Evolutionary conservation across 2,888 invertebrate genomes (phyloP).

Genomic region (Gymnoscelis rufifasciata): DNA sequence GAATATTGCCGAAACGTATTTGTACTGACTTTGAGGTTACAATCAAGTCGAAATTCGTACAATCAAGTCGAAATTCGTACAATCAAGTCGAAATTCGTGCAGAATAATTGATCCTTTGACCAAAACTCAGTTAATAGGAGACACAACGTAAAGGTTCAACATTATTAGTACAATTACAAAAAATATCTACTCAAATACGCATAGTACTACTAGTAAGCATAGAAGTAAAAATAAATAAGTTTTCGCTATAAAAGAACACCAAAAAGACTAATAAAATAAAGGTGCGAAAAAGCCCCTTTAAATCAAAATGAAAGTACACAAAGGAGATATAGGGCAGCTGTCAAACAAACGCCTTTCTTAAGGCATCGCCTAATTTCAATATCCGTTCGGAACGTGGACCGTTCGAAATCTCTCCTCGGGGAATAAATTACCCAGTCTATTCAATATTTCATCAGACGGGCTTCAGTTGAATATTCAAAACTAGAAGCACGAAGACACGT

Average conservation of each 20-base stretch:
- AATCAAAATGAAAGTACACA: slow-evolving; percentile 35
- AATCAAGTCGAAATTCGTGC: too few relatives aligned
- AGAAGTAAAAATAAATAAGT: too few relatives aligned
- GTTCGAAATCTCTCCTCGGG: slow-evolving; percentile 71
- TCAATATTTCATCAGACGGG: slow-evolving; percentile 78
- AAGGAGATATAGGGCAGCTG: slow-evolving; percentile 51
- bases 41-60: too few relatives aligned
- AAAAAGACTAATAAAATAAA: slow-evolving; percentile 22
- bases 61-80: too few relatives aligned
- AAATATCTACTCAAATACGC: not conserved
- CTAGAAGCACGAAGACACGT: slow-evolving; percentile 77
- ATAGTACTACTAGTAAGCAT: too few relatives aligned
- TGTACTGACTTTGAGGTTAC: too few relatives aligned
- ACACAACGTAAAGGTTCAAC: too few relatives aligned
- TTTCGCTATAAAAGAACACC: too few relatives aligned
- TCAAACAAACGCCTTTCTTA: slow-evolving; percentile 74
- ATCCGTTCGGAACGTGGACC: slow-evolving; percentile 71
- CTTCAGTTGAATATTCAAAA: slow-evolving; percentile 77
- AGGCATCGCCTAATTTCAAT: slow-evolving; percentile 78
- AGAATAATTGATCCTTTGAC: too few relatives aligned
- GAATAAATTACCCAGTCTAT: slow-evolving; percentile 78
- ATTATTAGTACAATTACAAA: too few relatives aligned
- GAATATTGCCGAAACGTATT: too few relatives aligned
- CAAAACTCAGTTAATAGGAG: too few relatives aligned
- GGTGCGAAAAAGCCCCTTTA: slow-evolving; percentile 26